Evolutionary conservation across 2,113 vertebrate genomes (phyloP).

Genomic region (Emberiza fucata): DNA sequence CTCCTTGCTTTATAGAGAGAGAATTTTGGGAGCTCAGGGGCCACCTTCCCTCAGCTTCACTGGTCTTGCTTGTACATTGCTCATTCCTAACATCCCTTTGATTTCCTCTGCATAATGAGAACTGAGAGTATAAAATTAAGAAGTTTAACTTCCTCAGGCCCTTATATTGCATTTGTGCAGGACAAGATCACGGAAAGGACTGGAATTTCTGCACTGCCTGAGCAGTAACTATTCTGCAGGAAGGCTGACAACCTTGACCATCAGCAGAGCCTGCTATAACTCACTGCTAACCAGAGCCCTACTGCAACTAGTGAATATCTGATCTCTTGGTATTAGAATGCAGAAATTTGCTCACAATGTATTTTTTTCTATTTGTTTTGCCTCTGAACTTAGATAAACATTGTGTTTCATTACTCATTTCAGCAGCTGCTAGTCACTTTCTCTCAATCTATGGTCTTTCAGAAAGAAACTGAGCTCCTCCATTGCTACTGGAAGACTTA

Average conservation of each 20-base stretch:
- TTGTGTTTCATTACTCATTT: neutral
- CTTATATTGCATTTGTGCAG: neutral
- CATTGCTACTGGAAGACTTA: neutral
- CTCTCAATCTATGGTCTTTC: neutral
- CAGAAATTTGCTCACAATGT: neutral
- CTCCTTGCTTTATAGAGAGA: neutral
- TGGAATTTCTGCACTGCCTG: neutral
- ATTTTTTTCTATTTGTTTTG: neutral
- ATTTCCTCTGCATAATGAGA: neutral
- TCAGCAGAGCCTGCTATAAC: neutral
- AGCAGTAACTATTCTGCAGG: neutral
- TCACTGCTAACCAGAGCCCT: neutral
- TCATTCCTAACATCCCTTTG: neutral
- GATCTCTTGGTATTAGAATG: neutral
- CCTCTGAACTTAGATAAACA: neutral
- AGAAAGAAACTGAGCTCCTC: neutral
- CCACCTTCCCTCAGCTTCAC: neutral
- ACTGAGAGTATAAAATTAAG: neutral
- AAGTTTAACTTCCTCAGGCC: neutral
- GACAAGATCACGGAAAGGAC: neutral
- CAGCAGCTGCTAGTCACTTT: neutral
- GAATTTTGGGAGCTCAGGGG: neutral
- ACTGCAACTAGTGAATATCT: neutral
- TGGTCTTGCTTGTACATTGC: neutral
- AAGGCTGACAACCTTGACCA: neutral